Evolutionary conservation across 2,797 vertebrate genomes (phyloP), one percentile per base, ranked within the genome.

Genomic region (Margarornis squamiger): DNA sequence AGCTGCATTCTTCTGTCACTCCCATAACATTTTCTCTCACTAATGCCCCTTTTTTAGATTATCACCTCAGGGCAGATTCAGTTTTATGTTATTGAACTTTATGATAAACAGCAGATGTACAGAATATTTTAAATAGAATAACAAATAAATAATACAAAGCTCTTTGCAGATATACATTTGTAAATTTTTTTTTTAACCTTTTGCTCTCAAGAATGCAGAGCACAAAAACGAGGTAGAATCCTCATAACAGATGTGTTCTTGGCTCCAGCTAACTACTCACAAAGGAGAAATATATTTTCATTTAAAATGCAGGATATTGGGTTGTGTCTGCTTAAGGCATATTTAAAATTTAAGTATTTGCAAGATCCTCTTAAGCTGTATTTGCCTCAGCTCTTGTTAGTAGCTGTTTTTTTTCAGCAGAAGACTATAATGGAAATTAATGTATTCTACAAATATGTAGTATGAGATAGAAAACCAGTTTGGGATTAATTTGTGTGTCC

Each of bases 201-300:
- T 67, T 81, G 16, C 86, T 78, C 68, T 83, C 34, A 84, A 85
- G 73, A 92, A 95, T 81, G 70, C 36, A 86, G 85, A 92, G 51
- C 43, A 88, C 20, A 91, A 90, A 95, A 87, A 19, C 0, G 17
- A 93, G 48, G 86, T 96, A 86, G 83, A 93, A 97, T 95, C 72
- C 49, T 94, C 68, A 61, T 76, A 96, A 80, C 87, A 96, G 94
- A 97, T 95, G 95, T 95, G 78, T 82, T 93, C 75, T 92, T 97
- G 95, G 95, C 94, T 95, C 58, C 71, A 88, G n/a, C n/a, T 88
- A 86, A 52, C 57, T 88, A 90, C 88, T 96, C 92, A 87, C 93
- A 95, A 83, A 95, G 93, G 95, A 92, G 73, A 92, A 96, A 94
- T 96, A 94, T 88, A 94, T 89, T 96, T 95, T 90, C 45, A 86